Evolutionary conservation across 1,140 invertebrate genomes (phyloP).

Genomic region (Diorhabda elongata): DNA sequence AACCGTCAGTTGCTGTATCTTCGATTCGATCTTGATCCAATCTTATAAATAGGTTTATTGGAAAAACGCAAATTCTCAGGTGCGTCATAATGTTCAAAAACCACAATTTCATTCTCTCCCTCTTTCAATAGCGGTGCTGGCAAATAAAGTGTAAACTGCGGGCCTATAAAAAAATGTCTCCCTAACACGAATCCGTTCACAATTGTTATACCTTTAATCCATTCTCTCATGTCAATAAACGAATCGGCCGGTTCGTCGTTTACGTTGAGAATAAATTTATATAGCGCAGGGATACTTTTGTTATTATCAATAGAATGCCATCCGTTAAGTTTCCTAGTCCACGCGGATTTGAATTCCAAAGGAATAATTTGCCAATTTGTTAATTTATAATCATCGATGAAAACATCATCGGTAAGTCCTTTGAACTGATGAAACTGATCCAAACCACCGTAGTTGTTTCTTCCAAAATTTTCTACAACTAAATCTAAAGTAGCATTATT

Average conservation of each 20-base stretch:
- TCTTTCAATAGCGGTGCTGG: slow-evolving; percentile 53
- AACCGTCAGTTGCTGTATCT: too few relatives aligned
- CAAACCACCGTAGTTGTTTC: slow-evolving; percentile 54
- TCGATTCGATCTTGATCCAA: too few relatives aligned
- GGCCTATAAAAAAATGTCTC: slow-evolving; percentile 55
- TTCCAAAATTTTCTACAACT: slow-evolving; percentile 58
- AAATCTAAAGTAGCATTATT: slow-evolving; percentile 49
- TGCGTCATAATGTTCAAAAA: slow-evolving; percentile 44
- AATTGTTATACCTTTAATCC: slow-evolving; percentile 58
- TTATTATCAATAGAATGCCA: slow-evolving; percentile 9
- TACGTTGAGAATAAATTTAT: slow-evolving; percentile 35
- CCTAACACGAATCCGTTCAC: slow-evolving; percentile 65
- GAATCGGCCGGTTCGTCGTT: slow-evolving; percentile 32
- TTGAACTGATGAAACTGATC: slow-evolving; percentile 50
- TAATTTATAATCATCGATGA: slow-evolving; percentile 46
- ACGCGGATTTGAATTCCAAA: slow-evolving; percentile 51
- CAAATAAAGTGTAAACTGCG: slow-evolving; percentile 57
- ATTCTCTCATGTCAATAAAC: slow-evolving; percentile 47
- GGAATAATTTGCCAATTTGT: slow-evolving; percentile 51
- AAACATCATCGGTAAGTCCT: slow-evolving; percentile 51
- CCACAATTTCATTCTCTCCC: slow-evolving; percentile 50
- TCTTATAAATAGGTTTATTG: slow-evolving; percentile 25
- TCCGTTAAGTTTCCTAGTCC: slow-evolving; percentile 36
- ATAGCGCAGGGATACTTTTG: slow-evolving; percentile 36
- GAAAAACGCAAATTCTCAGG: slow-evolving; percentile 29